A percentile compares a stretch with the other conserved stretches of the same genome.
Conservation (phyloP, 1,140 invertebrate species). For the Aphelenchoides fujianensis region DNA sequence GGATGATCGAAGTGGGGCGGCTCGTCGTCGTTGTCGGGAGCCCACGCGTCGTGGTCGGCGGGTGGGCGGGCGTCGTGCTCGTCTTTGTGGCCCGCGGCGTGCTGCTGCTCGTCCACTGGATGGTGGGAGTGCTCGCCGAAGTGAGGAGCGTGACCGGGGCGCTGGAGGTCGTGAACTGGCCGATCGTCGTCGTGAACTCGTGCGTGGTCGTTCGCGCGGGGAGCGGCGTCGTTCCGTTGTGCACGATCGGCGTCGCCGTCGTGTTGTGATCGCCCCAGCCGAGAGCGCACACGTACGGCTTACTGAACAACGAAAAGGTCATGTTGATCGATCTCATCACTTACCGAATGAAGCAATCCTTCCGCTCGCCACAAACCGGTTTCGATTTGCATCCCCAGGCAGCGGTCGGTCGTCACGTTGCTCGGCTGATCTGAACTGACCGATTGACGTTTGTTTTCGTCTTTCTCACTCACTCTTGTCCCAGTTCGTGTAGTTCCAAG, state of each 20-base stretch:
- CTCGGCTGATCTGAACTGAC: not conserved
- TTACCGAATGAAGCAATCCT: slow-evolving; percentile 11
- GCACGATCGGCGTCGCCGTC: not conserved
- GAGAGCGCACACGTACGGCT: slow-evolving; percentile 11
- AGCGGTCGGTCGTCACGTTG: slow-evolving; percentile 3
- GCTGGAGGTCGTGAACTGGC: not conserved
- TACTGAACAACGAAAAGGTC: not conserved
- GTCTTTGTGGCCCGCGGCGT: not conserved
- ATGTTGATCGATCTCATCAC: not conserved
- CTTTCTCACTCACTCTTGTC: slow-evolving; percentile 13
- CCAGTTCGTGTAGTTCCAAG: not conserved
- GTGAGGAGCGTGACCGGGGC: not conserved
- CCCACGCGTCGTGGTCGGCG: not conserved
- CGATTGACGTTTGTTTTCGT: slow-evolving; percentile 14
- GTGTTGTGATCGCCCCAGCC: not conserved
- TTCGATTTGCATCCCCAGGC: slow-evolving; percentile 9
- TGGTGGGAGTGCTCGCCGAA: not conserved
- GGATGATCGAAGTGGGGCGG: not conserved
- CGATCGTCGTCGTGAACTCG: not conserved
- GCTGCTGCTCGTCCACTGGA: not conserved
- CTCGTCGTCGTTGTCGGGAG: not conserved
- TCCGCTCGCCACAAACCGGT: not conserved
- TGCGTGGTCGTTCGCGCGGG: not conserved
- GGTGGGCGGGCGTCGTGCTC: not conserved
- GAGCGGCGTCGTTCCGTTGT: not conserved